Base-by-base conservation (phyloP, 2,113 vertebrate genomes). In the Aphyosemion australe region DNA sequence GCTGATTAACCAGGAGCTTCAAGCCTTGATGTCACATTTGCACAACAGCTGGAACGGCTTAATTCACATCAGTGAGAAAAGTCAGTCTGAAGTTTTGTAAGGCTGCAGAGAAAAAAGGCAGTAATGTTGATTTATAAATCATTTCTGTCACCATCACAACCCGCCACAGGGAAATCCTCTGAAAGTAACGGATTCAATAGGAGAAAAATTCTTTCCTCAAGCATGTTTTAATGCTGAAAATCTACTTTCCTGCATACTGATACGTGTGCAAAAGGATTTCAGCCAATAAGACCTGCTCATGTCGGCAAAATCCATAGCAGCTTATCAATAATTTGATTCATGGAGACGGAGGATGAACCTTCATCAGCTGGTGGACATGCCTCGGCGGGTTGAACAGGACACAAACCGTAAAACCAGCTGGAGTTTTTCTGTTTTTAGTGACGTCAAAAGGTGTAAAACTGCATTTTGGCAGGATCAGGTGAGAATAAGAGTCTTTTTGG, bases 271-370 rank as follows among this genome's bases (percentile, higher is more conserved):
- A 84, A 78, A 20, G 58, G 71, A 82, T 77, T 79, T 51, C 56
- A 67, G 74, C 73, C 76, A 63, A 65, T 80, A 75, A 74, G 61
- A 85, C 59, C 82, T 76, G 69, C 82, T 69, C 52, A 61, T 47
- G 45, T 85, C 72, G 68, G 82, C 76, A 79, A 71, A 72, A 78
- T 58, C 65, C 62, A 74, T 71, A 82, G 69, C 80, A 80, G 76
- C 71, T 82, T 83, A 87, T 89, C 86, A 74, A 87, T 86, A 79
- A 32, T 42, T 56, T 80, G 82, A 88, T 75, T 76, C 80, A 65
- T 72, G 59, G 64, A 75, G 84, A 84, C 80, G 72, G 72, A 77
- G 15, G 67, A 69, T 59, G 64, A 71, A 61, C 64, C 77, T 69
- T 61, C 39, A 46, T 77, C 70, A 66, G 82, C 79, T 87, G 26